A percentile compares a stretch with the other conserved stretches of the same genome.
Evolutionary conservation across 2,113 vertebrate species (phyloP).

Genomic region (Brachypodius melanocephalos): DNA sequence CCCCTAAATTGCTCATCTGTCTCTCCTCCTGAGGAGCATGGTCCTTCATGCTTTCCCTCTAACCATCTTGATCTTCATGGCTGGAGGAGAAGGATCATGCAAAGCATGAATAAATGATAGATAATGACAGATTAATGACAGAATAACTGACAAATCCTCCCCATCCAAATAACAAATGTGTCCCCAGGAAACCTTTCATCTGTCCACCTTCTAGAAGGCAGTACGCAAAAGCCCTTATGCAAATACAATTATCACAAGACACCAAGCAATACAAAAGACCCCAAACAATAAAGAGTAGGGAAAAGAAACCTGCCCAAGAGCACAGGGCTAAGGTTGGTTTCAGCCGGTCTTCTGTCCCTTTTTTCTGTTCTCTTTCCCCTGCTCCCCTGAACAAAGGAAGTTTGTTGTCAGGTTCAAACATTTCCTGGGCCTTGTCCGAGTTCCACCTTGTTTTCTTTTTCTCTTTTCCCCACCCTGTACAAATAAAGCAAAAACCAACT

Average conservation of each 20-base stretch:
- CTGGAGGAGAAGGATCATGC: background rate
- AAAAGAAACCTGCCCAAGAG: background rate
- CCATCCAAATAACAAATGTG: background rate
- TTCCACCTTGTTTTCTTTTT: constrained; percentile 79
- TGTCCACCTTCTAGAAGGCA: background rate
- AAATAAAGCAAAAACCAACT: constrained; percentile 77
- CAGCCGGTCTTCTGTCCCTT: constrained; percentile 34
- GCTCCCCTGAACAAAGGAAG: constrained; percentile 70
- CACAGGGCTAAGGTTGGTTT: background rate
- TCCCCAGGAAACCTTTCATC: background rate
- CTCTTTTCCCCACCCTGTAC: constrained; percentile 79
- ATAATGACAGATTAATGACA: background rate
- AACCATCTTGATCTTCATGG: background rate
- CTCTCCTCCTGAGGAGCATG: background rate
- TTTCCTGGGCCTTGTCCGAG: constrained; percentile 76
- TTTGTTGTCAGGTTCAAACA: constrained; percentile 72
- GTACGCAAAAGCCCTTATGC: background rate
- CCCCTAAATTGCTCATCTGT: background rate
- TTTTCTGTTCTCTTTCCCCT: background rate
- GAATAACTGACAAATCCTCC: background rate
- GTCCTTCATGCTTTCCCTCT: background rate
- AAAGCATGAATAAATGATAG: background rate
- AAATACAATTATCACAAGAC: constrained; percentile 7
- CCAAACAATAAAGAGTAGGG: background rate
- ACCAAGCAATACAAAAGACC: background rate